Evolutionary conservation across 1,140 invertebrate genomes (phyloP).

Genomic region (Drosophila ohnishii): DNA sequence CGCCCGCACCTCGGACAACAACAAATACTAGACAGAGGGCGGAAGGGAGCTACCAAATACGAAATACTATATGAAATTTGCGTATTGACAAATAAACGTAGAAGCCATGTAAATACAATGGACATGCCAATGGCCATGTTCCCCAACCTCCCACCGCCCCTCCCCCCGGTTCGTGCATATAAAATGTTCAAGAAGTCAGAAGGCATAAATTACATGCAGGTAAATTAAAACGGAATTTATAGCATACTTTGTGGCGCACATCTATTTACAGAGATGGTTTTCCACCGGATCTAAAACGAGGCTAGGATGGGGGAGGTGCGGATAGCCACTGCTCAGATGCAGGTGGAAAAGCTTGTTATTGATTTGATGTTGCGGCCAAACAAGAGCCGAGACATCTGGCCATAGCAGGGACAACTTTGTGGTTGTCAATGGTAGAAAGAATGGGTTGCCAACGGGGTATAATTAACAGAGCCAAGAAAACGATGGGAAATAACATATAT

Average conservation of each 20-base stretch:
- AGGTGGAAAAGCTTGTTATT: slow-evolving; percentile 38
- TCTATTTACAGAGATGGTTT: slow-evolving; percentile 62
- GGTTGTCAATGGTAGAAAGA: slow-evolving; percentile 32
- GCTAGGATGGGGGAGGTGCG: too few species aligned
- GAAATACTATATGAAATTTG: slow-evolving; percentile 80
- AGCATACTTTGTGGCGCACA: slow-evolving; percentile 77
- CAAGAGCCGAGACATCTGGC: slow-evolving; percentile 42
- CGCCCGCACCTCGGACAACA: slow-evolving; percentile 15
- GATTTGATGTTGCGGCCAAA: slow-evolving; percentile 46
- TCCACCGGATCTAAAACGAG: neutral
- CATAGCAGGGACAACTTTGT: slow-evolving; percentile 43
- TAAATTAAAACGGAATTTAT: slow-evolving; percentile 82
- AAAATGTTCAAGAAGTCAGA: slow-evolving; percentile 79
- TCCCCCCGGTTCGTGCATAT: slow-evolving; percentile 3
- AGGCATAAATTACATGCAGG: slow-evolving; percentile 81
- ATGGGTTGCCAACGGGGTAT: slow-evolving; percentile 25
- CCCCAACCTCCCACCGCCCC: slow-evolving; percentile 5
- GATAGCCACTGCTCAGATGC: slow-evolving; percentile 1
- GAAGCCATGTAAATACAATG: slow-evolving; percentile 77
- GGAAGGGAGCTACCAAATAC: slow-evolving; percentile 38
- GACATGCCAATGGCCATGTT: slow-evolving; percentile 77
- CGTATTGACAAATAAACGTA: slow-evolving; percentile 81
- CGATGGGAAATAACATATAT: slow-evolving; percentile 14
- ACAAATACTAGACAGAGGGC: neutral
- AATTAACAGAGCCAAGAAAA: slow-evolving; percentile 19